Conservation (phyloP, 2,797 vertebrate genomes). For the Mus spretus region DNA sequence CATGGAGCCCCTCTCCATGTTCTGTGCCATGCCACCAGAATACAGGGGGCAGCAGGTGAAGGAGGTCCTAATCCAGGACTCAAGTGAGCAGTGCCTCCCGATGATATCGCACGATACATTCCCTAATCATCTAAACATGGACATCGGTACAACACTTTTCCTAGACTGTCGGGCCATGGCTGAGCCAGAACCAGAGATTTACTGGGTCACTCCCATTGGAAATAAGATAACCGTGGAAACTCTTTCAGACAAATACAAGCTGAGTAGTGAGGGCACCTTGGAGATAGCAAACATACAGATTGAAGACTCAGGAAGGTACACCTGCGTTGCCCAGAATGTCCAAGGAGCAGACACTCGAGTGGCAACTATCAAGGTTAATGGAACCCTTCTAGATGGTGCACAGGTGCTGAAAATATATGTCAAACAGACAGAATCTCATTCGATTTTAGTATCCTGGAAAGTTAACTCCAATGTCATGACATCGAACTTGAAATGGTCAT, state of each 20-base stretch:
- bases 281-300: conserved; percentile 93
- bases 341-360: conserved; percentile 97
- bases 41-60: conserved; percentile 94
- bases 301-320: conserved; percentile 97
- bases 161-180: conserved; percentile 97
- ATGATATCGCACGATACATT: conserved; percentile 96
- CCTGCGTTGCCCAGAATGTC: conserved; percentile 95
- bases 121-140: conserved; percentile 94
- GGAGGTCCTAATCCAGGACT: conserved; percentile 92
- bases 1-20: conserved; percentile 98
- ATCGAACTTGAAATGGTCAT: conserved; percentile 98
- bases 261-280: conserved; percentile 94
- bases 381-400: conserved; percentile 94
- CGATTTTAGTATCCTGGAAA: conserved; percentile 98
- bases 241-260: conserved; percentile 94
- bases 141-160: conserved; percentile 93
- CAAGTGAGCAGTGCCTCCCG: conserved; percentile 95
- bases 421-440: conserved; percentile 96
- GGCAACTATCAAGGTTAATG: conserved; percentile 94
- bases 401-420: conserved; percentile 97
- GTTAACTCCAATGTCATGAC: conserved; percentile 97
- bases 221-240: conserved; percentile 95
- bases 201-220: conserved; percentile 98
- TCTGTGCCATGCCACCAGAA: conserved; percentile 95
- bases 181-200: conserved; percentile 97